These are phyloP conservation scores for Lutraria lutraria DNA, from an alignment of 2,888 invertebrate species.

Conservation along the genomic window DNA sequence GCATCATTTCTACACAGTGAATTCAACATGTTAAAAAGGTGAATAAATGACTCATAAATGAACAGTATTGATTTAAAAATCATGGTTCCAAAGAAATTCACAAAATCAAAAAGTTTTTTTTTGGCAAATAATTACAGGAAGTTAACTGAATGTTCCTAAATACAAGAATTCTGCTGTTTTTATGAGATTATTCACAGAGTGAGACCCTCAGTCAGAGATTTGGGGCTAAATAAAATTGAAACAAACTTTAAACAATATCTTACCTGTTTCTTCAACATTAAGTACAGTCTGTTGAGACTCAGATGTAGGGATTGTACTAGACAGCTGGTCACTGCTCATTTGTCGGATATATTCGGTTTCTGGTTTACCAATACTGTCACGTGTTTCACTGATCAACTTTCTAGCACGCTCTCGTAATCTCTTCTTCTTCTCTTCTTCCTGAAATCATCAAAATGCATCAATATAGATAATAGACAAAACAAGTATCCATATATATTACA, in stretches of 20 bases:
- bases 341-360: conserved; percentile 67
- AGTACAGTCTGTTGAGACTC: conserved; percentile 31
- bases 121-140: too few relatives aligned
- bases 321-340: conserved; percentile 51
- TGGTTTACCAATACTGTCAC: conserved; percentile 79
- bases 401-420: conserved; percentile 95
- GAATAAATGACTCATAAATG: too few relatives aligned
- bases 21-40: too few relatives aligned
- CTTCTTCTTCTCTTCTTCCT: conserved; percentile 95
- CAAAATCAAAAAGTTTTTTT: too few relatives aligned
- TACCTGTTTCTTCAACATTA: conserved; percentile 65
- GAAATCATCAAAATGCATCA: not conserved
- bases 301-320: conserved; percentile 34
- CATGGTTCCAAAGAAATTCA: too few relatives aligned
- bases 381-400: conserved; percentile 94
- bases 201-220: not conserved
- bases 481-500: too few relatives aligned
- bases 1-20: too few relatives aligned
- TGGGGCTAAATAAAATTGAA: not conserved
- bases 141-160: not conserved
- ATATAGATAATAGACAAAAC: not conserved
- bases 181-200: not conserved
- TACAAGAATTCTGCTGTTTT: not conserved
- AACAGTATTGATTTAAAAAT: too few relatives aligned
- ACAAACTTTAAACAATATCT: not conserved